A percentile compares a stretch with the other conserved stretches of the same genome.
These are phyloP conservation scores for Phyllostomus hastatus DNA, from an alignment of 2,113 vertebrate species.

Conservation along the genomic window DNA sequence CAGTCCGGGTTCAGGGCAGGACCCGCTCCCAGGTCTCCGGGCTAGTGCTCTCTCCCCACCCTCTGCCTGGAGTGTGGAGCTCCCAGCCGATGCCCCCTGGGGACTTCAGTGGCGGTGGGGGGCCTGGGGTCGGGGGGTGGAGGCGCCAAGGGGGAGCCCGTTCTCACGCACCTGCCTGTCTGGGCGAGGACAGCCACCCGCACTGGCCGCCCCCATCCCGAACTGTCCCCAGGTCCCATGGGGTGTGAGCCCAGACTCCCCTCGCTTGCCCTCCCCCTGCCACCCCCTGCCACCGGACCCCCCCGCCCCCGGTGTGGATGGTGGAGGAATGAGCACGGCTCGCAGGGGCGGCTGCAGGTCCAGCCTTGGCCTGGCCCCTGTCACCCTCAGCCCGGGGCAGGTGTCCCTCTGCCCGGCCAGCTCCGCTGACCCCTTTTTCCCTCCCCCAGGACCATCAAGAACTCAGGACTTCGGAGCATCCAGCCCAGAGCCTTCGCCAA, in stretches of 20 bases:
- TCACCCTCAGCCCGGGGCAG: not conserved
- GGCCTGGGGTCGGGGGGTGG: too few relatives aligned
- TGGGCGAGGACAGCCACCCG: not conserved
- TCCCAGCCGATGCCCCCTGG: too few relatives aligned
- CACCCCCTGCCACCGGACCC: not conserved
- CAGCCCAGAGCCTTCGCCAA: slow-evolving; percentile 94
- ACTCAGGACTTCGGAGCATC: slow-evolving; percentile 95
- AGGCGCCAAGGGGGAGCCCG: fast-evolving
- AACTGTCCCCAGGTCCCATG: too few relatives aligned
- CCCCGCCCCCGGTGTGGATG: too few relatives aligned
- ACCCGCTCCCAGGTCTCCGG: fast-evolving
- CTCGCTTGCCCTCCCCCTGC: not conserved
- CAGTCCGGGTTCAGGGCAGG: not conserved
- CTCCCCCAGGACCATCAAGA: slow-evolving; percentile 93
- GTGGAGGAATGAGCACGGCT: not conserved
- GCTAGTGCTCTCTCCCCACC: too few relatives aligned
- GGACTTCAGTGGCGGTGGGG: not conserved
- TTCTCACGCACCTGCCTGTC: not conserved
- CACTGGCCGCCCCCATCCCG: not conserved
- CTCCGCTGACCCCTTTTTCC: slow-evolving; percentile 25
- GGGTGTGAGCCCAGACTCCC: not conserved
- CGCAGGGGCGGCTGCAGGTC: fast-evolving
- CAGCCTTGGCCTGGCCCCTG: not conserved
- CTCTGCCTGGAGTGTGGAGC: not conserved
- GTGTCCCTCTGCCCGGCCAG: fast-evolving